Evolutionary conservation across 2,113 vertebrate genomes (phyloP), one percentile per base, ranked within the genome.

Genomic region (Leuciscus idus): DNA sequence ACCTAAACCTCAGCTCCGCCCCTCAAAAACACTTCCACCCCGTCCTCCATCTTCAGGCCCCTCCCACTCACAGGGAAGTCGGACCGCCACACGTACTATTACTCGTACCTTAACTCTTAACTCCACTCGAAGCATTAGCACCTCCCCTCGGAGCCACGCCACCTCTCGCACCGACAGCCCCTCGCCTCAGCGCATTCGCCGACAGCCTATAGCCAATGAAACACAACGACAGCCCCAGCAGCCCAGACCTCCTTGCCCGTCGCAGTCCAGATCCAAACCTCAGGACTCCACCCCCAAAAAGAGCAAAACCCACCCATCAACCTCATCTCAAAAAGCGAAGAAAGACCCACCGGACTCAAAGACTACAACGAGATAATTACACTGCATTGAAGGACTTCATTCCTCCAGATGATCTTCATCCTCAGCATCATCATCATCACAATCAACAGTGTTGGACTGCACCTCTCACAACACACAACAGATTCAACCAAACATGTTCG

Each of bases 311-410:
- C 75, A 79, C 55, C 72, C 88, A 6, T 59, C 75, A 23, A 52
- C 88, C 90, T 93, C 92, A 90, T 93, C 94, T 90, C 95, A 95
- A 93, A 97, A 95, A 95, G 95, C 94, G 90, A 95, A 95, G 90
- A 93, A 93, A 66, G 92, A 93, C 75, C 89, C 89, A 81, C 78
- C 89, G 33, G 96, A 95, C 91, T 92, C 91, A 57, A 95, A 95
- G 85, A 91, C 92, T 17, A 91, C 95, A 89, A 91, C 93, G 91
- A 97, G 96, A 96, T 97, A 96, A 95, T 97, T 94, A 92, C 46
- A 88, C 89, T 92, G 91, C 91, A 87, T 86, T 23, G 33, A 26
- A 43, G 73, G 61, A 59, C 64, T 46, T 21, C 13, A 48, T 77
- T 83, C 2, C 28, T 48, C 9, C 7, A 59, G 61, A 84, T 23